phyloP scores from a whole-genome alignment of 2,113 vertebrate genomes.

The Dipodomys ordii region DNA sequence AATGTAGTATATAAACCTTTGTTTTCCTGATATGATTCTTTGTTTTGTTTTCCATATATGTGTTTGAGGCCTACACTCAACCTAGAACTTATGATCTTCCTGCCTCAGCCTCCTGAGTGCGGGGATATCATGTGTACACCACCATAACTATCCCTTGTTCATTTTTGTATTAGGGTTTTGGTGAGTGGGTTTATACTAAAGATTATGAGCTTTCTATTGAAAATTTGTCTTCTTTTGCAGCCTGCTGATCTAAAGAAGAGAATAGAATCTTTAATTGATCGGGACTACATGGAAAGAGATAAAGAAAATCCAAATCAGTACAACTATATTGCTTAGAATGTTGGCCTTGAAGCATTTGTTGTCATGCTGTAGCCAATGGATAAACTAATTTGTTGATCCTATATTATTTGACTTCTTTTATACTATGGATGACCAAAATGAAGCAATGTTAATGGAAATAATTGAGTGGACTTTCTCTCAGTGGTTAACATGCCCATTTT shows the following conservation, averaged over 20 bases:
- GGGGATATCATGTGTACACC: too few species aligned
- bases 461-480: conserved; percentile 92
- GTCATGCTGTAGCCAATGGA: conserved; percentile 92
- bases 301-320: conserved; percentile 99
- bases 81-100: too few species aligned
- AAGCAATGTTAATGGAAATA: conserved; percentile 90
- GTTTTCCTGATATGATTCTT: too few species aligned
- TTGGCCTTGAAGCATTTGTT: conserved; percentile 90
- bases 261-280: conserved; percentile 99
- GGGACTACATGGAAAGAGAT: conserved; percentile 99
- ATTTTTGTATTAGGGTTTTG: conserved; percentile 29
- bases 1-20: too few species aligned
- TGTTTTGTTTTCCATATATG: too few species aligned
- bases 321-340: conserved; percentile 98
- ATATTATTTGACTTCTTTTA: conserved; percentile 89
- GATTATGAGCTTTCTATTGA: conserved; percentile 51
- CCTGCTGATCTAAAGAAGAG: conserved; percentile 99
- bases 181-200: not conserved
- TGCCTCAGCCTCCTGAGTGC: too few species aligned
- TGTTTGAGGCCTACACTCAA: too few species aligned
- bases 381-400: conserved; percentile 92
- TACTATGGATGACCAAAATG: conserved; percentile 93
- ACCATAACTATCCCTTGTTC: not conserved
- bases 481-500: conserved; percentile 94
- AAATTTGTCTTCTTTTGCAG: conserved; percentile 87